These are phyloP conservation scores for Miichthys miiuy DNA, from an alignment of 2,797 vertebrate genomes.

Conservation along the genomic window DNA sequence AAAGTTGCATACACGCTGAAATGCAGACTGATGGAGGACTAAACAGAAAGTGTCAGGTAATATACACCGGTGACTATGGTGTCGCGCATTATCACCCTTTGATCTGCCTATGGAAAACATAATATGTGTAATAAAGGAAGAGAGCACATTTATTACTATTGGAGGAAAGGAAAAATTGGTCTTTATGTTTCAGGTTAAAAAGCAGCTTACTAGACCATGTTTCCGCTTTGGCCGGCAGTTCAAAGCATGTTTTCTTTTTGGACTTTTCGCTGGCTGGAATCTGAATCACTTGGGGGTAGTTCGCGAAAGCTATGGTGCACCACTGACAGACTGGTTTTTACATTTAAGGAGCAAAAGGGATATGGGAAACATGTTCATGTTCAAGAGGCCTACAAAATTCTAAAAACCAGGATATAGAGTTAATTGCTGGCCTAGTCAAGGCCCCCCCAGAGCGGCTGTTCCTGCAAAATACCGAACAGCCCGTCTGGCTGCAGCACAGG, in stretches of 20 bases:
- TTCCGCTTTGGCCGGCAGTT: conserved; percentile 84
- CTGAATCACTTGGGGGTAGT: conserved; percentile 81
- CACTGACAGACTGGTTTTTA: conserved; percentile 80
- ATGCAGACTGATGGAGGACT: conserved; percentile 46
- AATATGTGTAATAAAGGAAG: conserved; percentile 76
- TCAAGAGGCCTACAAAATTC: conserved; percentile 76
- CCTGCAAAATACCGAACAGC: conserved; percentile 57
- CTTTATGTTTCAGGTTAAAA: conserved; percentile 83
- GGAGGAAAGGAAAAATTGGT: conserved; percentile 80
- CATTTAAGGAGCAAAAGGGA: conserved; percentile 78
- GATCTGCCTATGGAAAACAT: conserved; percentile 78
- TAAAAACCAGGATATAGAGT: conserved; percentile 74
- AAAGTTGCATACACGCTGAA: conserved; percentile 43
- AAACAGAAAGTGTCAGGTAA: conserved; percentile 65
- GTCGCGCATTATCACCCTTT: conserved; percentile 78
- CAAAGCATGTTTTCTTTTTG: conserved; percentile 83
- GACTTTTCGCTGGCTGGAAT: conserved; percentile 76
- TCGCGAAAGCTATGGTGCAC: conserved; percentile 76
- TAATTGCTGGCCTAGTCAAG: conserved; percentile 58
- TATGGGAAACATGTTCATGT: conserved; percentile 63
- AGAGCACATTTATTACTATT: conserved; percentile 79
- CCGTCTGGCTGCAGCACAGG: conserved; percentile 51
- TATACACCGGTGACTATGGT: conserved; percentile 61
- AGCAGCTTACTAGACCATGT: conserved; percentile 82
- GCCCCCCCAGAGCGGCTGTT: conserved; percentile 59